phyloP scores from a whole-genome alignment of 2,113 vertebrate species.

The Ceratotherium simum region DNA sequence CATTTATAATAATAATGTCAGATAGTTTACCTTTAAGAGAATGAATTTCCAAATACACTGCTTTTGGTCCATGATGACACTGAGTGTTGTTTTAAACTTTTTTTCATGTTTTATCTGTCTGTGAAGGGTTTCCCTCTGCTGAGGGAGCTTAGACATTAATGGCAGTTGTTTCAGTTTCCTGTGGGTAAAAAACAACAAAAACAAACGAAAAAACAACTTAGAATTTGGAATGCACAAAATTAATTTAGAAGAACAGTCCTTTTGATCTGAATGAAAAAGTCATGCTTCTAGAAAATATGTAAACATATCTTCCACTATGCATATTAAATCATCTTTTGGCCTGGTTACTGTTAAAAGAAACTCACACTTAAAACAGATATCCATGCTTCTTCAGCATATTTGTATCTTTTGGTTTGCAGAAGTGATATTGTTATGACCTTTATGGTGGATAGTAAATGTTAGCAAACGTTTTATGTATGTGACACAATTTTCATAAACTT shows the following conservation, averaged over 20 bases:
- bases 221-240: background rate
- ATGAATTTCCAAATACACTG: background rate
- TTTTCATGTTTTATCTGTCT: background rate
- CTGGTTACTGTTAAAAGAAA: background rate
- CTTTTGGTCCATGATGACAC: background rate
- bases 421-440: background rate
- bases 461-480: background rate
- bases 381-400: background rate
- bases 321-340: background rate
- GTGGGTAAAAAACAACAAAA: background rate
- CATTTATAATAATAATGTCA: conserved; percentile 17
- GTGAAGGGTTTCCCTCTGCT: background rate
- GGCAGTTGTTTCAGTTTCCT: background rate
- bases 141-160: background rate
- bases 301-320: background rate
- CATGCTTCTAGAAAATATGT: background rate
- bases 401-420: background rate
- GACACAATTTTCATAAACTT: background rate
- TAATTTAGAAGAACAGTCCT: background rate
- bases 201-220: background rate
- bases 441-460: background rate
- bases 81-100: background rate
- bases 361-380: background rate
- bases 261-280: background rate
- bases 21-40: background rate